Evolutionary conservation across 1,140 invertebrate species (phyloP).

Genomic region (Drosophila micromelanica): DNA sequence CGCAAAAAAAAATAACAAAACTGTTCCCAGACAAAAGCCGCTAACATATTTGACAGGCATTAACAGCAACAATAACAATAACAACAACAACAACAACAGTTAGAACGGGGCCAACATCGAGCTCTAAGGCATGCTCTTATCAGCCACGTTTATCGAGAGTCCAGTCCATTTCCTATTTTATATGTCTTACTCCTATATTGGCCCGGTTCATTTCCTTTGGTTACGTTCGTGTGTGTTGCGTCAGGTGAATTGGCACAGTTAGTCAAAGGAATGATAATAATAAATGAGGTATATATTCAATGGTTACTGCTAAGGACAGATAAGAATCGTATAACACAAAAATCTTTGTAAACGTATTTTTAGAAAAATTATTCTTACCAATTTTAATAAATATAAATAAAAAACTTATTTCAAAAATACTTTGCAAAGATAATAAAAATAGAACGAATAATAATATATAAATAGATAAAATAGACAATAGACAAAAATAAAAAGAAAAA

Average conservation of each 20-base stretch:
- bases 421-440: too few relatives aligned
- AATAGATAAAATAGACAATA: too few relatives aligned
- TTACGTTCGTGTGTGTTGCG: not conserved
- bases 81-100: slow-evolving; percentile 8
- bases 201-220: slow-evolving; percentile 5
- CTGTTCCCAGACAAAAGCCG: slow-evolving; percentile 17
- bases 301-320: not conserved
- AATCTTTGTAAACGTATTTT: not conserved
- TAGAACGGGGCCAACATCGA: slow-evolving; percentile 11
- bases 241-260: slow-evolving; percentile 8
- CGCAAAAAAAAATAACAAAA: slow-evolving; percentile 36
- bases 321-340: not conserved
- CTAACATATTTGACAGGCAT: slow-evolving; percentile 44
- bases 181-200: slow-evolving; percentile 33
- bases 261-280: not conserved
- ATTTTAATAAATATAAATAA: too few relatives aligned
- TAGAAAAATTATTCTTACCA: not conserved
- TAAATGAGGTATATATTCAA: not conserved
- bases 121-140: slow-evolving; percentile 29
- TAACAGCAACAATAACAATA: slow-evolving; percentile 18
- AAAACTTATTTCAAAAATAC: too few relatives aligned
- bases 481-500: too few relatives aligned
- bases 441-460: too few relatives aligned
- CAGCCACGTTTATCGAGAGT: slow-evolving; percentile 37
- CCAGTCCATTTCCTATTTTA: slow-evolving; percentile 41